Conservation (phyloP, 2,113 vertebrate genomes). For the Mus pahari region DNA sequence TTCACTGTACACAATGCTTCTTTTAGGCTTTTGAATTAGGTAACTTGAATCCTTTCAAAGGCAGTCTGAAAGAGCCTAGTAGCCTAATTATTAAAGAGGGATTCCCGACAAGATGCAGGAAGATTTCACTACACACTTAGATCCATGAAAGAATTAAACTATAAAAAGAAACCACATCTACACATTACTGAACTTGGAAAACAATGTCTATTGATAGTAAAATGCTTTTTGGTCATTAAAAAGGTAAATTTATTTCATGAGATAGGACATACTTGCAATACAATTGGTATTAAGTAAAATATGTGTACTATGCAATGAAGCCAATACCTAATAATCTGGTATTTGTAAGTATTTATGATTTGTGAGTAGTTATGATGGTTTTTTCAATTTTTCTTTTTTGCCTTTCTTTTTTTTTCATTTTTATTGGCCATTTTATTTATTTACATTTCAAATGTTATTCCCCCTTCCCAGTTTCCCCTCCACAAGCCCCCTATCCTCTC, state of each 20-base stretch:
- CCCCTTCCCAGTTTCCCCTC: no score
- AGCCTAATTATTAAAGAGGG: slow-evolving; percentile 6
- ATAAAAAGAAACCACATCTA: background rate
- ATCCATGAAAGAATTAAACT: background rate
- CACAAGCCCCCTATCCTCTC: no score
- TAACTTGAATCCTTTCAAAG: background rate
- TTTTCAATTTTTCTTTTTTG: no score
- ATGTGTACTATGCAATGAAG: rapidly evolving
- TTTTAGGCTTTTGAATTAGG: background rate
- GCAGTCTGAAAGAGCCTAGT: background rate
- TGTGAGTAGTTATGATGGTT: background rate
- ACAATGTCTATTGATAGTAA: background rate
- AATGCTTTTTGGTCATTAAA: background rate
- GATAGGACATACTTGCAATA: background rate
- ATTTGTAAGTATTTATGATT: background rate
- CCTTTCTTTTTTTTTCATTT: no score
- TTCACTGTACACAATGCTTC: background rate
- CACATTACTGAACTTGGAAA: background rate
- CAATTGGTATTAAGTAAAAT: background rate
- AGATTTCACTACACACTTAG: background rate
- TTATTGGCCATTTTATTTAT: no score
- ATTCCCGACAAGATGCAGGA: background rate
- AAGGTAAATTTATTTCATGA: background rate
- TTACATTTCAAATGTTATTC: no score
- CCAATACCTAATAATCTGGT: background rate